Evolutionary conservation across 2,888 invertebrate genomes (phyloP).

Genomic region (Thymelicus sylvestris): DNA sequence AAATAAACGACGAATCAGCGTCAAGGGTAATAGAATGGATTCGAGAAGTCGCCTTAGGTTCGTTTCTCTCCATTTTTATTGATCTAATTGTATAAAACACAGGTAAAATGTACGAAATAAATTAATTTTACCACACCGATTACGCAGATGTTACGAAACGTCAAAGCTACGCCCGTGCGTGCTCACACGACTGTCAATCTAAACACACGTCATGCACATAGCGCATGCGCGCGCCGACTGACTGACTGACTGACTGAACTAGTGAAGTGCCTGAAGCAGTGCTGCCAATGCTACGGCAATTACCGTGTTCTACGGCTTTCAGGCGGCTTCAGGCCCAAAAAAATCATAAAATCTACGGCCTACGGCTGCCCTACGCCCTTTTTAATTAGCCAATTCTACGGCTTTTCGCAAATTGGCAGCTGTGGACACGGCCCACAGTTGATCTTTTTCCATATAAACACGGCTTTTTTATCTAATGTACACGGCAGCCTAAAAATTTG

Average conservation of each 20-base stretch:
- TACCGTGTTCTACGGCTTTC: no score
- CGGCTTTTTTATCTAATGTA: no score
- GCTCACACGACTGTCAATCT: slow-evolving; percentile 46
- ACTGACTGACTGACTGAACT: slow-evolving; percentile 32
- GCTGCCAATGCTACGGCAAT: no score
- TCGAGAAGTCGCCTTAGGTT: slow-evolving; percentile 71
- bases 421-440: no score
- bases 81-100: slow-evolving; percentile 45
- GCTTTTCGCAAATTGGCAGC: no score
- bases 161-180: slow-evolving; percentile 49
- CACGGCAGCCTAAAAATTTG: no score
- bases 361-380: no score
- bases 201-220: slow-evolving; percentile 60
- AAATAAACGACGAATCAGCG: slow-evolving; percentile 82
- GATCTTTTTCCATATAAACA: no score
- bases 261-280: no score
- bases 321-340: no score
- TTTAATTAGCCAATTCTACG: no score
- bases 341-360: no score
- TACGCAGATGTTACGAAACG: slow-evolving; percentile 67
- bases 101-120: slow-evolving; percentile 49
- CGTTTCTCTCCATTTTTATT: slow-evolving; percentile 72
- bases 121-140: slow-evolving; percentile 46
- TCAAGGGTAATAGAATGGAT: slow-evolving; percentile 78
- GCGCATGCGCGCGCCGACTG: slow-evolving; percentile 81